A percentile compares a stretch with the other conserved stretches of the same genome.
Conservation (phyloP, 1,140 invertebrate genomes). For the Drosophila rhopaloa region DNA sequence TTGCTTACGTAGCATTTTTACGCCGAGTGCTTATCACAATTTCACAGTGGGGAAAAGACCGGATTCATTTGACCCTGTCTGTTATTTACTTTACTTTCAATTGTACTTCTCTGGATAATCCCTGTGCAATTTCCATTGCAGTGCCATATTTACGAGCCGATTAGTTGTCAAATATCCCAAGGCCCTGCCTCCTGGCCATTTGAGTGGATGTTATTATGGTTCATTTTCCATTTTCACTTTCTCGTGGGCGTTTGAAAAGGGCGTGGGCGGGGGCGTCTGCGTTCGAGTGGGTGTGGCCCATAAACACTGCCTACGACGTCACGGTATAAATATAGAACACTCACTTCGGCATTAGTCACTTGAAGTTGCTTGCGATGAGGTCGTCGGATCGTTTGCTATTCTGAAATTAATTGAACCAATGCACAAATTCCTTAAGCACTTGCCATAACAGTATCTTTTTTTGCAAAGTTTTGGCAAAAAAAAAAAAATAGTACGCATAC, state of each 20-base stretch:
- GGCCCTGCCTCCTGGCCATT: slow-evolving; percentile 1
- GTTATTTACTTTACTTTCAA: slow-evolving; percentile 55
- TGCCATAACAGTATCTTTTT: slow-evolving; percentile 24
- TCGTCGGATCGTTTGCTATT: slow-evolving; percentile 19
- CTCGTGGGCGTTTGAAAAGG: neutral
- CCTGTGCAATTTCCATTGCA: slow-evolving; percentile 55
- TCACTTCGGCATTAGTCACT: slow-evolving; percentile 25
- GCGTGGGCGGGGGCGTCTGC: slow-evolving; percentile 6
- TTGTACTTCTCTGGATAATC: slow-evolving; percentile 20
- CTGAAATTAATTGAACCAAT: slow-evolving; percentile 53
- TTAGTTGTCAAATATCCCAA: slow-evolving; percentile 49
- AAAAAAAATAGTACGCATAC: slow-evolving; percentile 22
- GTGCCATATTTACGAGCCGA: slow-evolving; percentile 65
- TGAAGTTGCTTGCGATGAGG: slow-evolving; percentile 49
- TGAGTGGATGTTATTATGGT: slow-evolving; percentile 8
- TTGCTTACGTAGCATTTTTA: slow-evolving; percentile 66
- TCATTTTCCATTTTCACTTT: slow-evolving; percentile 44
- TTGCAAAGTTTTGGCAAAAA: slow-evolving; percentile 22
- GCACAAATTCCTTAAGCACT: slow-evolving; percentile 49
- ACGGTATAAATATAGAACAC: slow-evolving; percentile 53
- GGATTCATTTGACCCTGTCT: slow-evolving; percentile 46
- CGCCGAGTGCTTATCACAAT: slow-evolving; percentile 33
- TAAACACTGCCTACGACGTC: slow-evolving; percentile 50
- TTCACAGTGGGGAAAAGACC: slow-evolving; percentile 17
- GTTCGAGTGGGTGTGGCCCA: slow-evolving; percentile 8